These are phyloP conservation scores for Luperina nickerlii DNA, from an alignment of 2,888 invertebrate species.

Conservation along the genomic window DNA sequence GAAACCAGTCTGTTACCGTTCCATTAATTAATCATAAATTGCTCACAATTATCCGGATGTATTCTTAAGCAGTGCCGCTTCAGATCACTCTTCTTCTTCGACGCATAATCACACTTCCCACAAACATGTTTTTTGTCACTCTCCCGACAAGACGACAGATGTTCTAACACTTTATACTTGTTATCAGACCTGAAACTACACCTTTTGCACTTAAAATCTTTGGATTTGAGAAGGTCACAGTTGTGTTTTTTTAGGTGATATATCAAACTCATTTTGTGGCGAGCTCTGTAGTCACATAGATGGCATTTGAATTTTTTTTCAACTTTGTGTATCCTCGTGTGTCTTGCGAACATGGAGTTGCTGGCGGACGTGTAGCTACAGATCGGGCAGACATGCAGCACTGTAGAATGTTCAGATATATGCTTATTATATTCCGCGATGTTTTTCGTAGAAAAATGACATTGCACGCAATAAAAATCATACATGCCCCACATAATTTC, in stretches of 20 bases:
- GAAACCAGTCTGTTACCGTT: slow-evolving; percentile 23
- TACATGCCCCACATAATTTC: slow-evolving; percentile 46
- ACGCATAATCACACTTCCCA: slow-evolving; percentile 70
- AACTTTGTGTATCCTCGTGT: slow-evolving; percentile 77
- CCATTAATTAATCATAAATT: not conserved
- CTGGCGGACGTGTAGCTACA: slow-evolving; percentile 80
- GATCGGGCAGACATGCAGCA: slow-evolving; percentile 74
- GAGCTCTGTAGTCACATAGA: slow-evolving; percentile 78
- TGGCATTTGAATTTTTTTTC: slow-evolving; percentile 78
- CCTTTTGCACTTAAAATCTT: slow-evolving; percentile 48
- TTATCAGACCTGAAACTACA: slow-evolving; percentile 41
- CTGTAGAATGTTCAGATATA: slow-evolving; percentile 38
- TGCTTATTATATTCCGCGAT: slow-evolving; percentile 67
- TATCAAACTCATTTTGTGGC: slow-evolving; percentile 80
- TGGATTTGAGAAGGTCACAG: not conserved
- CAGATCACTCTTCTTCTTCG: slow-evolving; percentile 72
- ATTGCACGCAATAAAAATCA: slow-evolving; percentile 77
- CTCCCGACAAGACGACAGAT: slow-evolving; percentile 28
- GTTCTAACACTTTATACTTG: slow-evolving; percentile 33
- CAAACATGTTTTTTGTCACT: slow-evolving; percentile 63
- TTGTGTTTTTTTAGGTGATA: slow-evolving; percentile 81
- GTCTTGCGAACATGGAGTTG: slow-evolving; percentile 71
- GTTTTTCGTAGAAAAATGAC: slow-evolving; percentile 66
- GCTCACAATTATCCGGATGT: not conserved
- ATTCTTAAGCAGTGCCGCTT: slow-evolving; percentile 66